Percentiles rank a stretch among this genome's conserved stretches.
These are phyloP conservation scores for Marisa cornuarietis DNA, from an alignment of 1,140 invertebrate species.

Conservation along the genomic window DNA sequence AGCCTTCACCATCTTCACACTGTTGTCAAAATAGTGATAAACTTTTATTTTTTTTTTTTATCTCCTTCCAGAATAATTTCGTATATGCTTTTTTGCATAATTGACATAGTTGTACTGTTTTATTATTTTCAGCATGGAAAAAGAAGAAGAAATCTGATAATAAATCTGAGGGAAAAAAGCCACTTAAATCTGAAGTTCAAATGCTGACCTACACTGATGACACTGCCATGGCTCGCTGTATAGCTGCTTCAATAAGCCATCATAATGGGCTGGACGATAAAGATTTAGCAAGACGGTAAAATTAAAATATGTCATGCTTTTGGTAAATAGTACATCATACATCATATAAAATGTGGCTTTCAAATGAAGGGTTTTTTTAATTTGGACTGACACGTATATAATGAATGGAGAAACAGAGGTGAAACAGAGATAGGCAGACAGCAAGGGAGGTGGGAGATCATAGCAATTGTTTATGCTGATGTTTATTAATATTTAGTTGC, in stretches of 20 bases:
- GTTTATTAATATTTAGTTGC: background rate
- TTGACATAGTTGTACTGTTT: background rate
- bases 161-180: conserved; percentile 13
- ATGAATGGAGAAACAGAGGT: no score
- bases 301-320: conserved; percentile 28
- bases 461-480: no score
- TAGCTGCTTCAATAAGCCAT: conserved; percentile 75
- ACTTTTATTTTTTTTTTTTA: background rate
- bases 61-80: background rate
- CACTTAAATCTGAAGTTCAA: background rate
- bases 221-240: conserved; percentile 78
- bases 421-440: background rate
- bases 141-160: conserved; percentile 4
- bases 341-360: background rate
- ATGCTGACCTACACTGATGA: conserved; percentile 73
- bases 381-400: background rate
- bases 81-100: background rate
- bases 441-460: no score
- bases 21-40: background rate
- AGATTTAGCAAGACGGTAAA: conserved; percentile 63
- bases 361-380: background rate
- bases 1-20: no score
- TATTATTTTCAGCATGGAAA: conserved; percentile 1
- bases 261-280: conserved; percentile 66
- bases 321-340: background rate